Base-by-base conservation (phyloP, 2,888 invertebrate genomes). In the Pelosia muscerda region DNA sequence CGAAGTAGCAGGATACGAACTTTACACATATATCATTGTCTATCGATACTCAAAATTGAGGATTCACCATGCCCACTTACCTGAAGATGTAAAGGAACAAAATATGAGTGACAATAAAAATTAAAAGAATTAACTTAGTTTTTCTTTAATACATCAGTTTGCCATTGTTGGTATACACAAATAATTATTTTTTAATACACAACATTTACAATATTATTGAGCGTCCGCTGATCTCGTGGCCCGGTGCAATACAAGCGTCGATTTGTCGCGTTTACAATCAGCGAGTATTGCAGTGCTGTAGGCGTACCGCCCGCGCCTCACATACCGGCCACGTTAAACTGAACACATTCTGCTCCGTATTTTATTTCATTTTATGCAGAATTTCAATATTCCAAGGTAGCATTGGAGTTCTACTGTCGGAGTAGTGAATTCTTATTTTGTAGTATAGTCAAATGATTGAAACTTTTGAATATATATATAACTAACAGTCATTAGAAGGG, bases 181-280 rank as follows among this genome's bases (percentile, higher is more conserved):
- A n/a, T n/a, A n/a, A n/a, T 38, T 38, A 38, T 38, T 13, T 34
- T 38, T 38, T 15, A 19, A 8, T 19, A 1, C n/a, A 49, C 0
- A n/a, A 49, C 1, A 1, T 49, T 42, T 42, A 19, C 15, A 2
- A 9, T n/a, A 49, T 49, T n/a, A 49, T 6, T 15, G 26, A 42
- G 6, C 3, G 0, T 2, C 64, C 71, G 73, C 63, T 25, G 54
- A 34, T 69, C 26, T 63, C 2, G 11, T 65, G 60, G 75, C 68
- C 72, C 49, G 23, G 34, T 10, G 57, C 42, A 72, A 66, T 69
- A 77, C 75, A 78, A 77, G 76, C 83, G 75, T 79, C 82, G 78
- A 83, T 83, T 83, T 81, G 81, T 82, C 82, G 84, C 80, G 71
- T 72, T 76, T 75, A 80, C 84, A 83, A 84, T 84, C 83, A 83